These are phyloP conservation scores for Thunnus albacares DNA, from an alignment of 2,797 vertebrate genomes.

Conservation along the genomic window DNA sequence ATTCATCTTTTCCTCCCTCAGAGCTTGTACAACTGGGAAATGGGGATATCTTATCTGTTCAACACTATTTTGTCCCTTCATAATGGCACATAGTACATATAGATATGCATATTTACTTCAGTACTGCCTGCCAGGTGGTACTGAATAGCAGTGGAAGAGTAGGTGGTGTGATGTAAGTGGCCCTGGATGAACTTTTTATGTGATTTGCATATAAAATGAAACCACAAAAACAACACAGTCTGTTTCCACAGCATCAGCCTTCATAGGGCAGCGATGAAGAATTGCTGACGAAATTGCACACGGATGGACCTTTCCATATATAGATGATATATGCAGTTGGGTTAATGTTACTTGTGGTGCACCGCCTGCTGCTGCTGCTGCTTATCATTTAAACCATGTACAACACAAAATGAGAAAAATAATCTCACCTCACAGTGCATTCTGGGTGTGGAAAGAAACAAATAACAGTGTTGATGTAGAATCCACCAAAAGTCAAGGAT, in stretches of 20 bases:
- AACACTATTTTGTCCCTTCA: background rate
- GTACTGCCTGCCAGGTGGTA: background rate
- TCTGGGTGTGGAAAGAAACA: too few species aligned
- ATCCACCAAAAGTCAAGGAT: background rate
- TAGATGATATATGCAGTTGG: conserved; percentile 32
- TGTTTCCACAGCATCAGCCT: conserved; percentile 15
- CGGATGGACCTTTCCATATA: conserved; percentile 23
- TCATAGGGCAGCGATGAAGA: background rate
- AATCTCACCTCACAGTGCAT: too few species aligned
- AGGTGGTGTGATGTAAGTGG: conserved; percentile 41
- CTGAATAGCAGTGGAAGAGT: conserved; percentile 37
- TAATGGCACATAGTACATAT: background rate
- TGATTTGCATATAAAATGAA: conserved; percentile 59
- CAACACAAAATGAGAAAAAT: background rate
- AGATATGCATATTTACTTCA: background rate
- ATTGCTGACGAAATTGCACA: background rate
- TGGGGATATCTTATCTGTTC: background rate
- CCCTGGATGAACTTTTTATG: conserved; percentile 33
- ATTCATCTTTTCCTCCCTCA: conserved; percentile 5
- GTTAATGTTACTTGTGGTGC: background rate
- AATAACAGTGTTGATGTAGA: background rate
- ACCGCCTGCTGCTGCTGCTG: conserved; percentile 22
- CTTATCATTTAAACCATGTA: conserved; percentile 3
- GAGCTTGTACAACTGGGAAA: background rate
- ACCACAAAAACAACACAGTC: conserved; percentile 20